These are phyloP conservation scores for Rhincodon typus DNA, from an alignment of 2,797 vertebrate genomes.

Conservation along the genomic window DNA sequence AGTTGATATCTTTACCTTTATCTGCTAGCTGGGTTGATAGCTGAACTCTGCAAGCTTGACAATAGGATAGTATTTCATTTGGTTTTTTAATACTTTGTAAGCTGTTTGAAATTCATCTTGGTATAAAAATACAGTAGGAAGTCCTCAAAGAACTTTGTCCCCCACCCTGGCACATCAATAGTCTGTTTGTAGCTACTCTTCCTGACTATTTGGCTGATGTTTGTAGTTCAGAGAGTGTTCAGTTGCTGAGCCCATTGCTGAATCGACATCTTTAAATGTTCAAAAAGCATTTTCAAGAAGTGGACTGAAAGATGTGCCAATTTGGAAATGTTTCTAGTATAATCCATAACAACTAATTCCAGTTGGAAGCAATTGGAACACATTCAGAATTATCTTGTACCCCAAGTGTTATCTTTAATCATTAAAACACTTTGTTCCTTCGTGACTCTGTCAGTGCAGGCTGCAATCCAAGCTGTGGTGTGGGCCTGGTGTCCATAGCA, in stretches of 20 bases:
- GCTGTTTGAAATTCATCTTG: constrained; percentile 9
- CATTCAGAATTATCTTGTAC: neutral
- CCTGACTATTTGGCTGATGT: neutral
- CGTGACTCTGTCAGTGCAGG: neutral
- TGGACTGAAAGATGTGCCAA: neutral
- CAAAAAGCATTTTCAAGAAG: neutral
- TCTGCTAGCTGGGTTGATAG: no score
- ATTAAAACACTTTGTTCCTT: neutral
- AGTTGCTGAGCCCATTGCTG: neutral
- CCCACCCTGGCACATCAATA: neutral
- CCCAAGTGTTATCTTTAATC: neutral
- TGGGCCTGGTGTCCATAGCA: constrained; percentile 59
- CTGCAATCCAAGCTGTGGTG: constrained; percentile 38
- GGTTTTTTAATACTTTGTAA: neutral
- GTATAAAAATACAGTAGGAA: neutral
- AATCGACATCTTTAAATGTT: neutral
- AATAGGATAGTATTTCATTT: neutral
- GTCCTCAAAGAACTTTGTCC: neutral
- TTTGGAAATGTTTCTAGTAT: neutral
- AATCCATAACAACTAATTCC: neutral
- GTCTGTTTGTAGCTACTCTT: neutral
- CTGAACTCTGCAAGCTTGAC: neutral
- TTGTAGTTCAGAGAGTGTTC: constrained; percentile 3
- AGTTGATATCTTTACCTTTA: neutral
- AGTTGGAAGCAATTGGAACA: neutral